A percentile compares a stretch with the other conserved stretches of the same genome.
These are phyloP conservation scores for Phyllopteryx taeniolatus DNA, from an alignment of 2,113 vertebrate genomes.

Conservation along the genomic window DNA sequence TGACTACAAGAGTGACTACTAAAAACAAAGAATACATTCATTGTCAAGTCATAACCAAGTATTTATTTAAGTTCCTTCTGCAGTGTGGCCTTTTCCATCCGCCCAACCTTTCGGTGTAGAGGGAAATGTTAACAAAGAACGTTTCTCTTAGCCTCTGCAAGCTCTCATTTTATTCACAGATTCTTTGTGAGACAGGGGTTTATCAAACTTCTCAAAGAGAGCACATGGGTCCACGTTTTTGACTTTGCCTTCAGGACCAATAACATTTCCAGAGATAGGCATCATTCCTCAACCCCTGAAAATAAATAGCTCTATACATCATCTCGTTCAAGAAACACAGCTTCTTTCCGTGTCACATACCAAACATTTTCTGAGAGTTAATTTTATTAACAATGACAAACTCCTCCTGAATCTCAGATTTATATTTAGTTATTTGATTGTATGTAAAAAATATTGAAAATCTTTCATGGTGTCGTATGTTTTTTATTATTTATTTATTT, in stretches of 20 bases:
- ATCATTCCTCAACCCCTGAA: conserved; percentile 51
- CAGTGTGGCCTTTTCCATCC: conserved; percentile 62
- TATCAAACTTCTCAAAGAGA: conserved; percentile 64
- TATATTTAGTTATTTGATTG: no score
- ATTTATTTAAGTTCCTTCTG: conserved; percentile 54
- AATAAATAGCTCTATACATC: conserved; percentile 56
- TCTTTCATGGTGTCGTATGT: no score
- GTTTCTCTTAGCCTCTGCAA: conserved; percentile 51
- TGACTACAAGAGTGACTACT: conserved; percentile 35
- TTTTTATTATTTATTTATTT: no score
- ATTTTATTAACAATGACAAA: neutral
- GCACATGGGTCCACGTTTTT: conserved; percentile 56
- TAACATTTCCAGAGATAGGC: conserved; percentile 54
- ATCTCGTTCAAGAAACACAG: conserved; percentile 23
- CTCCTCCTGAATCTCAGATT: neutral
- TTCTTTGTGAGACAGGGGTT: conserved; percentile 55
- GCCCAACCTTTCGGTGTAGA: conserved; percentile 63
- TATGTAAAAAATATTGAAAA: no score
- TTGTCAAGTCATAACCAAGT: conserved; percentile 55
- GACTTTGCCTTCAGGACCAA: conserved; percentile 56
- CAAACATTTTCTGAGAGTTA: conserved; percentile 26
- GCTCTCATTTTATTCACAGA: conserved; percentile 55
- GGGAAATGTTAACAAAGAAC: conserved; percentile 52
- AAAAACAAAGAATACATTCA: conserved; percentile 52
- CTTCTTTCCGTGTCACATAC: conserved; percentile 19